These are phyloP conservation scores for Laupala kohalensis DNA, from an alignment of 1,140 invertebrate species.

Conservation along the genomic window DNA sequence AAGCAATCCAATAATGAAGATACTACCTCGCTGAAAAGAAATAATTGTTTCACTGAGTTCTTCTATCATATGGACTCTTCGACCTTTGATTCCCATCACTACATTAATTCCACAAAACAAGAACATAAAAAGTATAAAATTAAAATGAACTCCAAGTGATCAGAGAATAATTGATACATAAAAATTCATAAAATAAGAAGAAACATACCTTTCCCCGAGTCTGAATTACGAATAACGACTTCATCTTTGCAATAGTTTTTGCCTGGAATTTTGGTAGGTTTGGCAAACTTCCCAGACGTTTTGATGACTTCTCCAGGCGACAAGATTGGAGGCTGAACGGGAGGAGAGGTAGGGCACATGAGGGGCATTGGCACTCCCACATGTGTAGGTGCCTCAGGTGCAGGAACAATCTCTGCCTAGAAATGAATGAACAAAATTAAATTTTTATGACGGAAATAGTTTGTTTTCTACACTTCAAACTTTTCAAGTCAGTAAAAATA, in stretches of 20 bases:
- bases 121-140: neutral
- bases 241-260: slow-evolving; percentile 89
- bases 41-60: slow-evolving; percentile 94
- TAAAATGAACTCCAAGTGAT: neutral
- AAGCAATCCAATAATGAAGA: neutral
- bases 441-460: too few relatives aligned
- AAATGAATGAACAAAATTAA: too few relatives aligned
- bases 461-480: too few relatives aligned
- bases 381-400: neutral
- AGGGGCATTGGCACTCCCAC: slow-evolving; percentile 1
- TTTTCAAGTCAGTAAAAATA: too few relatives aligned
- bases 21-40: slow-evolving; percentile 91
- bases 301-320: slow-evolving; percentile 71
- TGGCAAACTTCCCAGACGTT: slow-evolving; percentile 72
- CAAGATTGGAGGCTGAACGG: slow-evolving; percentile 35
- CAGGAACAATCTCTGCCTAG: neutral
- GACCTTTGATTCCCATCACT: slow-evolving; percentile 98
- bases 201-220: slow-evolving; percentile 79
- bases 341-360: slow-evolving; percentile 5
- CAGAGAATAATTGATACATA: slow-evolving; percentile 13
- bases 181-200: slow-evolving; percentile 20
- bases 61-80: slow-evolving; percentile 94
- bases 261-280: slow-evolving; percentile 77
- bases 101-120: slow-evolving; percentile 21
- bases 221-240: slow-evolving; percentile 82